phyloP scores from a whole-genome alignment of 2,888 invertebrate genomes.

The Hirtodrosophila trivittata region DNA sequence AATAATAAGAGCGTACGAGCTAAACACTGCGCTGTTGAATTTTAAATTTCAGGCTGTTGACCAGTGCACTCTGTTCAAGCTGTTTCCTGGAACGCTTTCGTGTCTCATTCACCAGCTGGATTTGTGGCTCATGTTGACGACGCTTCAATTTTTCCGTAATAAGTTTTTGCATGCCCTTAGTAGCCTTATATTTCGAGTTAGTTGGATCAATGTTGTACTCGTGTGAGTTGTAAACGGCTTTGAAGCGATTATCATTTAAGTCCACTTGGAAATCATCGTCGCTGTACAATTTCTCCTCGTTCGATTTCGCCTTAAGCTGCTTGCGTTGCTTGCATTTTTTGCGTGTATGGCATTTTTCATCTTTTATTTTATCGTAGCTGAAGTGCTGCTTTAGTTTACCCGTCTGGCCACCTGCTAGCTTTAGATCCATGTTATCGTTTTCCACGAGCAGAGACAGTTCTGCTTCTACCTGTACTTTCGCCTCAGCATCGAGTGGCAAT shows the following conservation, averaged over 20 bases:
- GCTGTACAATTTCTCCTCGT: conserved; percentile 81
- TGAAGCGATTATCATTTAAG: conserved; percentile 92
- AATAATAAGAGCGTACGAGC: too few species aligned
- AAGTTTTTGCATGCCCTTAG: conserved; percentile 93
- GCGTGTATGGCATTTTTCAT: conserved; percentile 85
- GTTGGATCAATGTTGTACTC: conserved; percentile 96
- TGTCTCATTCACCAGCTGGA: too few species aligned
- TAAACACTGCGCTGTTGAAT: conserved; percentile 65
- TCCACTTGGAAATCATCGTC: conserved; percentile 90
- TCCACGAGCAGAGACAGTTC: conserved; percentile 89
- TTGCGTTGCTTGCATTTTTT: conserved; percentile 87
- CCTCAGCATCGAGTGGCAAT: conserved; percentile 62
- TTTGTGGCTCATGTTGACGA: conserved; percentile 80
- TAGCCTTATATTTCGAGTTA: conserved; percentile 94
- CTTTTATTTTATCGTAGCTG: conserved; percentile 91
- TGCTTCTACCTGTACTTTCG: conserved; percentile 85
- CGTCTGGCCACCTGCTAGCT: too few species aligned
- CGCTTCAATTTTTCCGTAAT: conserved; percentile 93
- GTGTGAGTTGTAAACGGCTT: conserved; percentile 93
- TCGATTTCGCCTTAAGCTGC: conserved; percentile 83
- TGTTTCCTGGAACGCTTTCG: conserved; percentile 86
- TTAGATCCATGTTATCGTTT: conserved; percentile 84
- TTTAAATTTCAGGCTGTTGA: conserved; percentile 92
- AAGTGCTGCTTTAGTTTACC: conserved; percentile 85
- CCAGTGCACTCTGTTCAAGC: conserved; percentile 88